Evolutionary conservation across 1,140 invertebrate species (phyloP).

Genomic region (Ceratosolen solmsi): DNA sequence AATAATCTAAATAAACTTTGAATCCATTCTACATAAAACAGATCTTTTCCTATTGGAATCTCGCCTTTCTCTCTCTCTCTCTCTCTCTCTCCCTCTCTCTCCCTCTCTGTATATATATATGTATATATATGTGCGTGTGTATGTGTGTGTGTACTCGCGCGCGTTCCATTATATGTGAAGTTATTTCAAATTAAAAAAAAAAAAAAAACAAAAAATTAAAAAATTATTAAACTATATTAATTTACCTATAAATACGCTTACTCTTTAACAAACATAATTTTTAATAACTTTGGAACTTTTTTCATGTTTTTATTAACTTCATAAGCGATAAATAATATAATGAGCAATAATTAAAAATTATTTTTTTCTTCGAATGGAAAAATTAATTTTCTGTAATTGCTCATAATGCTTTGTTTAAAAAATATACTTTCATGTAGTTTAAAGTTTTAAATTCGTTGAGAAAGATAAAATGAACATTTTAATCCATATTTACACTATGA

Average conservation of each 20-base stretch:
- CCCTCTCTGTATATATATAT: too few species aligned
- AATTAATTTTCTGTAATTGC: background rate
- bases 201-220: too few species aligned
- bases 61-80: too few species aligned
- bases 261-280: background rate
- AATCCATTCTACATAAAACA: background rate
- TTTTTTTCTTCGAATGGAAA: background rate
- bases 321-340: background rate
- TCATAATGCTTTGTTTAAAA: background rate
- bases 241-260: background rate
- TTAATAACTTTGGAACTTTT: background rate
- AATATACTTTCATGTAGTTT: background rate
- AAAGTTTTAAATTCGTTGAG: background rate
- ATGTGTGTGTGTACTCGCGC: too few species aligned
- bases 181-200: too few species aligned
- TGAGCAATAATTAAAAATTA: background rate
- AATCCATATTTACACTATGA: background rate
- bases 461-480: background rate
- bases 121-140: too few species aligned
- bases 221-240: background rate
- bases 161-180: too few species aligned
- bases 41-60: background rate
- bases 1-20: too few species aligned
- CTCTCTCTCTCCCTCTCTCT: too few species aligned
- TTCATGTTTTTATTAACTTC: background rate